Percentiles rank a stretch among this genome's conserved stretches.
These are phyloP conservation scores for Stercorarius parasiticus DNA, from an alignment of 2,113 vertebrate genomes.

Conservation along the genomic window DNA sequence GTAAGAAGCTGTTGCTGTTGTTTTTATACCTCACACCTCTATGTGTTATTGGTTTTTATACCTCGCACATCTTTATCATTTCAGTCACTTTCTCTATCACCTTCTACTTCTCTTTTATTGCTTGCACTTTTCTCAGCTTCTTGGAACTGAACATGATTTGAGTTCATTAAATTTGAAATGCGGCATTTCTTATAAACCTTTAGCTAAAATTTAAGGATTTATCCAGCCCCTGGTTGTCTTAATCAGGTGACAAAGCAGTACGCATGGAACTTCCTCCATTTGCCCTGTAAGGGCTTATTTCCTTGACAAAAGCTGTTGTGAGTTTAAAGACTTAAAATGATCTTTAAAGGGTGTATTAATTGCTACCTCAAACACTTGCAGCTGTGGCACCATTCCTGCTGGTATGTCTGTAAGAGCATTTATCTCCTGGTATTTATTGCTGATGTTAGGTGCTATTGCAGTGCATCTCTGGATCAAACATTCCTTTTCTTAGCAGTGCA, in stretches of 20 bases:
- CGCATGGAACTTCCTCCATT: not conserved
- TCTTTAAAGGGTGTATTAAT: not conserved
- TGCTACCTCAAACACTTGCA: not conserved
- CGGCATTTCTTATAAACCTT: not conserved
- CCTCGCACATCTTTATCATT: not conserved
- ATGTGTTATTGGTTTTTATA: not conserved
- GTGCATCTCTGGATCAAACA: not conserved
- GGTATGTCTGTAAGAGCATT: not conserved
- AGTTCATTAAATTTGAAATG: not conserved
- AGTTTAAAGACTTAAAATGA: not conserved
- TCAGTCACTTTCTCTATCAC: not conserved
- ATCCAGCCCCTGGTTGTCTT: not conserved
- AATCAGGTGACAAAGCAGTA: not conserved
- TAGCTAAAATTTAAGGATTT: accelerated
- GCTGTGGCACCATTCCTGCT: not conserved
- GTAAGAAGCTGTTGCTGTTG: not conserved
- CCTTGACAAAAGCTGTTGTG: not conserved
- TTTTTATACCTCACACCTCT: not conserved
- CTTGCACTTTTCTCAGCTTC: not conserved
- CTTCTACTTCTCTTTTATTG: not conserved
- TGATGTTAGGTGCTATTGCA: not conserved
- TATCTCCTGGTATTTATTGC: not conserved
- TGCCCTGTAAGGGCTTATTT: not conserved
- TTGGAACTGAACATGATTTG: not conserved
- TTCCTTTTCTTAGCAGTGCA: not conserved